These are phyloP conservation scores for Sebastes schlegelii DNA, from an alignment of 2,113 vertebrate species.

Conservation along the genomic window DNA sequence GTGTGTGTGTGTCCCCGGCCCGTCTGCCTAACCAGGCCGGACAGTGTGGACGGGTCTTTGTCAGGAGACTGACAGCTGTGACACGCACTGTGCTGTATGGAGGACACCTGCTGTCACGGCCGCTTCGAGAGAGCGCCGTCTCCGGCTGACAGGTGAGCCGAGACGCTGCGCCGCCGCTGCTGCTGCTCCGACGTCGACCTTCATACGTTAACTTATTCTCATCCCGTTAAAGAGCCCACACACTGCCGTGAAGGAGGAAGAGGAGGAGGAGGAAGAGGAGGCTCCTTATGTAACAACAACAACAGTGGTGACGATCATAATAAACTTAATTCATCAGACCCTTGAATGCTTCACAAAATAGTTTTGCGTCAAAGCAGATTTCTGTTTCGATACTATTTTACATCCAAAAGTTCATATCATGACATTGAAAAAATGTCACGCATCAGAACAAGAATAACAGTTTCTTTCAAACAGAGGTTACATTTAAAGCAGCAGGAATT, in stretches of 20 bases:
- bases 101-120: conserved; percentile 80
- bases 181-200: not conserved
- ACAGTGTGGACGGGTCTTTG: conserved; percentile 68
- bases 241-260: not conserved
- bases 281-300: conserved; percentile 23
- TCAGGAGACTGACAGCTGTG: conserved; percentile 75
- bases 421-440: not conserved
- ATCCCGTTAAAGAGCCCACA: conserved; percentile 39
- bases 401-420: not conserved
- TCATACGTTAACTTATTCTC: conserved; percentile 14
- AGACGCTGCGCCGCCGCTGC: conserved; percentile 11
- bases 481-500: not conserved
- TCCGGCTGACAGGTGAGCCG: conserved; percentile 71
- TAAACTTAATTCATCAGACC: conserved; percentile 10
- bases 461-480: conserved; percentile 1
- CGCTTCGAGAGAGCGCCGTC: conserved; percentile 51
- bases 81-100: conserved; percentile 75
- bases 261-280: not conserved
- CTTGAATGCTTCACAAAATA: not conserved
- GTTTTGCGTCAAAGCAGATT: not conserved
- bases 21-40: conserved; percentile 61
- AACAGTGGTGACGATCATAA: not conserved
- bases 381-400: not conserved
- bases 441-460: not conserved
- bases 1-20: not conserved